A percentile compares a stretch with the other conserved stretches of the same genome.
These are phyloP conservation scores for Lasius platythorax DNA, from an alignment of 2,888 invertebrate species.

Conservation along the genomic window DNA sequence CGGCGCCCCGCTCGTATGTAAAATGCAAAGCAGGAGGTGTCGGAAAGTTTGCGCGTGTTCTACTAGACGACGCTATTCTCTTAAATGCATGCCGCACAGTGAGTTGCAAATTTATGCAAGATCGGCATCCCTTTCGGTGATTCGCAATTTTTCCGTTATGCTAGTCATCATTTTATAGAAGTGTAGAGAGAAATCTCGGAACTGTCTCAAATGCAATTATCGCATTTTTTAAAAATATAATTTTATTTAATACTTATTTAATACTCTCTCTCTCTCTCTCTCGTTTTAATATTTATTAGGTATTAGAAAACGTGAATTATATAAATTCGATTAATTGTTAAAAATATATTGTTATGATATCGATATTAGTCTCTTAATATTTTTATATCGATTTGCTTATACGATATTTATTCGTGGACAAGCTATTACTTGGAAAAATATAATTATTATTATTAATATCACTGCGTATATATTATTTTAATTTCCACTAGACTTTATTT, in stretches of 20 bases:
- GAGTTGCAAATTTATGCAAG: constrained; percentile 51
- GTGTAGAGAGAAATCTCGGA: not conserved
- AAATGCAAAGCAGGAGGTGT: constrained; percentile 54
- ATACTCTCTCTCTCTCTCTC: not conserved
- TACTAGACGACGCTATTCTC: constrained; percentile 47
- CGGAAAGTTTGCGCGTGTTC: constrained; percentile 52
- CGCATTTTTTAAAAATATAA: not conserved
- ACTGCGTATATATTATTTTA: not conserved
- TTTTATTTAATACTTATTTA: not conserved
- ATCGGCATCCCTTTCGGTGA: constrained; percentile 24
- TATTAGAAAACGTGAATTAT: not conserved
- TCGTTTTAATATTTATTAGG: not conserved
- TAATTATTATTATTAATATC: not conserved
- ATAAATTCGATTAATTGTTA: not conserved
- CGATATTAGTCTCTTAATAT: not conserved
- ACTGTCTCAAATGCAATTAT: constrained; percentile 33
- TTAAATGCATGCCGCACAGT: constrained; percentile 36
- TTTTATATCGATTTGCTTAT: not conserved
- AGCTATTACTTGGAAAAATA: not conserved
- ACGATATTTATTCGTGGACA: not conserved
- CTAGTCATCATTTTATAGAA: constrained; percentile 20
- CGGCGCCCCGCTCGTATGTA: constrained; percentile 46
- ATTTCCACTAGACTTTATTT: not conserved
- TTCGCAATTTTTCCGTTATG: constrained; percentile 36
- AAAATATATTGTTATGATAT: not conserved